Evolutionary conservation across 2,797 vertebrate species (phyloP).

Genomic region (Gymnocypris eckloni): DNA sequence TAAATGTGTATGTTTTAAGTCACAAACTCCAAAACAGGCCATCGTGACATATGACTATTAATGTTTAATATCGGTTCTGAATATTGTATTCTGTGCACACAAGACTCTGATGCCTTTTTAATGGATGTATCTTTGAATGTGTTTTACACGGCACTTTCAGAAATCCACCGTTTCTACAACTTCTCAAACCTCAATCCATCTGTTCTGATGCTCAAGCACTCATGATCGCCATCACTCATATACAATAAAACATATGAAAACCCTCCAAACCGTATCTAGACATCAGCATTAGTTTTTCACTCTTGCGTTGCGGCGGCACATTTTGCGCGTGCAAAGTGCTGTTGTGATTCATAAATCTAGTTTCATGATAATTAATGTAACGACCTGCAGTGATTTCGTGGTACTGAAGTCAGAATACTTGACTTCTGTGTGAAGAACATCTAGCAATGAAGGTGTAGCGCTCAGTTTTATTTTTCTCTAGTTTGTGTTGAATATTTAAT

Average conservation of each 20-base stretch:
- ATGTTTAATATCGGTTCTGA: constrained; percentile 88
- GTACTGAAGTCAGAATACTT: constrained; percentile 10
- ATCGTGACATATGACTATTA: constrained; percentile 80
- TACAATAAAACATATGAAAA: too few relatives aligned
- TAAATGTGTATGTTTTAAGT: constrained; percentile 82
- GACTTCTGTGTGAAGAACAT: constrained; percentile 58
- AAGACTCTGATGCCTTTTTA: constrained; percentile 85
- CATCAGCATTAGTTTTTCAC: background rate
- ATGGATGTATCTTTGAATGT: background rate
- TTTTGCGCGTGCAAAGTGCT: background rate
- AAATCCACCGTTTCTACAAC: background rate
- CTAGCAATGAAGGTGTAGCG: constrained; percentile 88
- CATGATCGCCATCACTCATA: background rate
- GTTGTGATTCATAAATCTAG: background rate
- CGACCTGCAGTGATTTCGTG: background rate
- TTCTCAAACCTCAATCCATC: background rate
- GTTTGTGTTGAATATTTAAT: constrained; percentile 90
- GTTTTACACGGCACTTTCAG: constrained; percentile 20
- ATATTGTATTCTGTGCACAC: constrained; percentile 91
- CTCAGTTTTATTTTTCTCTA: constrained; percentile 91
- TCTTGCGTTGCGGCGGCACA: background rate
- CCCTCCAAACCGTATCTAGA: background rate
- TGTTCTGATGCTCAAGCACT: background rate
- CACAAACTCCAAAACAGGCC: background rate
- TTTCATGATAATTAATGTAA: constrained; percentile 1